Evolutionary conservation across 2,888 invertebrate genomes (phyloP).

Genomic region (Auanema sp.): DNA sequence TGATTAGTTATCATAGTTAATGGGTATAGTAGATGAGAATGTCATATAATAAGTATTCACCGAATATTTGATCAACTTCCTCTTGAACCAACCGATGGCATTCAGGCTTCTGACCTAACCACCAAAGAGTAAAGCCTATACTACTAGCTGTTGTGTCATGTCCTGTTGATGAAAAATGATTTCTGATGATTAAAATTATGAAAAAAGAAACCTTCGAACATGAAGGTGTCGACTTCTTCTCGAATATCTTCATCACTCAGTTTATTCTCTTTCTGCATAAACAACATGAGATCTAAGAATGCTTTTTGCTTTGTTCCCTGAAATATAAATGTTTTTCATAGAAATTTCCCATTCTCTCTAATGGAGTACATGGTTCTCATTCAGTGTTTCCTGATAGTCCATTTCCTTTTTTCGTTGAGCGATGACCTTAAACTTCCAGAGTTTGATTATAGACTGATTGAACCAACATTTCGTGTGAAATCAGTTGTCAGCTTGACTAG

Average conservation of each 20-base stretch:
- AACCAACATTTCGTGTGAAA: conserved; percentile 40
- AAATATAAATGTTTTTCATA: not conserved
- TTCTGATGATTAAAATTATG: not conserved
- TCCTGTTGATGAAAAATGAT: conserved; percentile 12
- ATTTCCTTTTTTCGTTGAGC: conserved; percentile 37
- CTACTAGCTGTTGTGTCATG: conserved; percentile 67
- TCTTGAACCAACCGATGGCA: conserved; percentile 59
- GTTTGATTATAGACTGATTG: not conserved
- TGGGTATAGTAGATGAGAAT: not conserved
- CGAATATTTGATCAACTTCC: conserved; percentile 42
- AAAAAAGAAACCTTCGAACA: conserved; percentile 65
- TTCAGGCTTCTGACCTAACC: conserved; percentile 65
- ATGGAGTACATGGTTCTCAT: not conserved
- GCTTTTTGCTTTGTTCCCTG: conserved; percentile 51
- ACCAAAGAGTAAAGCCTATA: conserved; percentile 65
- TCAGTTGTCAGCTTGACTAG: conserved; percentile 36
- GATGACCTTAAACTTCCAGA: conserved; percentile 21
- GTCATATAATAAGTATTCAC: conserved; percentile 4
- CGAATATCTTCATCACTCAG: conserved; percentile 66
- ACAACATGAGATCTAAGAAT: conserved; percentile 68
- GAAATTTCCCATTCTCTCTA: not conserved
- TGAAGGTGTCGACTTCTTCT: conserved; percentile 66
- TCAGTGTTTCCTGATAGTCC: conserved; percentile 12
- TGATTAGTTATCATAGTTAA: not conserved
- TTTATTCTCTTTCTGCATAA: conserved; percentile 63